Base-by-base conservation (phyloP, 2,888 invertebrate species). In the Troglohyphantes excavatus region DNA sequence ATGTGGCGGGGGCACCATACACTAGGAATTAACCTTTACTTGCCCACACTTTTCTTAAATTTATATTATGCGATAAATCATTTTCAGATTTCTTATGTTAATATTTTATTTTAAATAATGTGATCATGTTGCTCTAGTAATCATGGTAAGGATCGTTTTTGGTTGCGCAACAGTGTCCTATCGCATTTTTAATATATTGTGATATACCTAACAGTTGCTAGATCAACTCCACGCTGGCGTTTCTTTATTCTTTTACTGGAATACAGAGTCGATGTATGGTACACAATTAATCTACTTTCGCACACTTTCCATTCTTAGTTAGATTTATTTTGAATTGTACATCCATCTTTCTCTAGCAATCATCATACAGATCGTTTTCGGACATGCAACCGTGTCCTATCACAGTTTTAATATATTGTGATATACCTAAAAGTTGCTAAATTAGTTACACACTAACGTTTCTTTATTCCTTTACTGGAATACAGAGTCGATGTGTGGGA, bases 91-190 rank as follows among this genome's bases (percentile, higher is more conserved):
- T 39, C 9, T 39, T 39, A 6, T 39, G 39, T 39, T 0, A 39
- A 7, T 11, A 39, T 1, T 7, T 11, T 13, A 9, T 39, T 2
- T 39, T 39, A 13, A 1, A 11, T 39, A 11, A 1, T 13, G 7
- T 11, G 0, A n/a, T 2, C 0, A 39, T 11, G 1, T 39, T 2
- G 3, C 9, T 39, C 13, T 2, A 3, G 39, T 39, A 2, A 11
- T 39, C 13, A 11, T 0, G 7, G 39, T 39, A 13, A 0, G n/a
- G n/a, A 53, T 17, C 0, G 0, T 39, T 7, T 39, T 13, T 39
- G 13, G 0, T 11, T 39, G 13, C 1, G 87, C 79, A 87, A 70
- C 73, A 65, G 81, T 87, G 79, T 87, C 87, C 87, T 53, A 81
- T 23, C 27, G 33, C 23, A n/a, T 23, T 33, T 9, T 43, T n/a